Conservation (phyloP, 2,888 invertebrate genomes). For the Napeogenes inachia region DNA sequence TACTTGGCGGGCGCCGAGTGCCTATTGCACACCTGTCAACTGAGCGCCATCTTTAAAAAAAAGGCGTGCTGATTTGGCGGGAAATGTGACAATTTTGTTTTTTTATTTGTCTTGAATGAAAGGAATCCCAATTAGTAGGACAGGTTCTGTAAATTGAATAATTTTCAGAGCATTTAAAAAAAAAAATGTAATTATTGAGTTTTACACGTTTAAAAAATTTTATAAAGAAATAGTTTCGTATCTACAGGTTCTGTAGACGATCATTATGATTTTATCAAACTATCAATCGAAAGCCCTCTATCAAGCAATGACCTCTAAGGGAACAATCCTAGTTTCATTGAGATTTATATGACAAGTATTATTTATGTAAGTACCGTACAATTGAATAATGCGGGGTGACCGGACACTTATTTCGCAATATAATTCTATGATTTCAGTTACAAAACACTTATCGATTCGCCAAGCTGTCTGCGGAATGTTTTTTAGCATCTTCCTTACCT, state of each 20-base stretch:
- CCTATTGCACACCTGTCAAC: slow-evolving; percentile 41
- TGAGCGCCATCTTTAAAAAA: slow-evolving; percentile 36
- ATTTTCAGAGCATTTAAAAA: no score
- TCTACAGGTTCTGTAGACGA: background rate
- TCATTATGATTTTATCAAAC: no score
- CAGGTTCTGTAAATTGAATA: background rate
- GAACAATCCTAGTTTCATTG: slow-evolving; percentile 34
- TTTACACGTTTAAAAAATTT: no score
- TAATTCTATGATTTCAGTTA: slow-evolving; percentile 12
- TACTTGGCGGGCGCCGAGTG: slow-evolving; percentile 41
- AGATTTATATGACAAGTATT: slow-evolving; percentile 39
- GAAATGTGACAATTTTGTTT: slow-evolving; percentile 22
- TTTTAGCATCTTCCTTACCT: background rate
- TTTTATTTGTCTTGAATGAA: background rate
- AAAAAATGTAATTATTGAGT: no score
- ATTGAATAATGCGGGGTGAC: slow-evolving; percentile 40
- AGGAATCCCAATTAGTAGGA: slow-evolving; percentile 6
- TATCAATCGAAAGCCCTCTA: no score
- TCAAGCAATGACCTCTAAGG: slow-evolving; percentile 21
- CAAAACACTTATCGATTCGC: background rate
- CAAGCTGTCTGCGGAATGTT: background rate
- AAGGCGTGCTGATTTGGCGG: slow-evolving; percentile 26
- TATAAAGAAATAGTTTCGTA: background rate
- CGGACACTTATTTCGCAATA: slow-evolving; percentile 27
- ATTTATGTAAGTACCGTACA: slow-evolving; percentile 27